Evolutionary conservation across 2,113 vertebrate species (phyloP), one percentile per base, ranked within the genome.

Genomic region (Saimiri boliviensis): DNA sequence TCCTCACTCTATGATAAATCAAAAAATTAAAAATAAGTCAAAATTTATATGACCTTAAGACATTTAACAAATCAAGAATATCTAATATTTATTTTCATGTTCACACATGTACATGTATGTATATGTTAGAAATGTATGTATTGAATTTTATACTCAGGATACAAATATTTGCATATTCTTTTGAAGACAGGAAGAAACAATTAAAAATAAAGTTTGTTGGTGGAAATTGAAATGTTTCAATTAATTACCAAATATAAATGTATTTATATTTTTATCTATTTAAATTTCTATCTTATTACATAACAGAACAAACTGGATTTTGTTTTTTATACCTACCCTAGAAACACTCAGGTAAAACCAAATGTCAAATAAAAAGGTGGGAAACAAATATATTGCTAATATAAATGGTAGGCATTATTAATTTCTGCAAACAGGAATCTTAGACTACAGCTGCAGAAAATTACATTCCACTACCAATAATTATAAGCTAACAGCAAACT

Each of bases 401-500:
- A 70, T n/a, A 37, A 19, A 70, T 70, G 35, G 8, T 8, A 40
- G 30, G 14, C 11, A 30, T 2, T 20, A 70, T 35, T 68, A 68
- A 68, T 68, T 68, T 35, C 63, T 68, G 45, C 35, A 13, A 58
- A 47, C 27, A 47, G 21, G 52, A 40, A 45, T 37, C 30, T 58
- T 40, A 58, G 27, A 58, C 32, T 27, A 42, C 10, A 49, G 35
- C 42, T 49, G 8, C 56, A 79, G 23, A 56, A 13, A 37, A 17
- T 42, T 79, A 32, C 21, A 89, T 79, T 66, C 74, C 6, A 5
- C 20, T 12, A 21, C 35, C 27, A 25, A 6, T 6, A 17, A 30
- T 6, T 79, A 37, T 10, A 23, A 7, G 0, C 56, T 27, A 2
- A 37, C 3, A 49, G 21, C 23, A 60, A 21, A 0, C 2, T 49